These are phyloP conservation scores for Lycaena phlaeas DNA, from an alignment of 2,888 invertebrate genomes.

Conservation along the genomic window DNA sequence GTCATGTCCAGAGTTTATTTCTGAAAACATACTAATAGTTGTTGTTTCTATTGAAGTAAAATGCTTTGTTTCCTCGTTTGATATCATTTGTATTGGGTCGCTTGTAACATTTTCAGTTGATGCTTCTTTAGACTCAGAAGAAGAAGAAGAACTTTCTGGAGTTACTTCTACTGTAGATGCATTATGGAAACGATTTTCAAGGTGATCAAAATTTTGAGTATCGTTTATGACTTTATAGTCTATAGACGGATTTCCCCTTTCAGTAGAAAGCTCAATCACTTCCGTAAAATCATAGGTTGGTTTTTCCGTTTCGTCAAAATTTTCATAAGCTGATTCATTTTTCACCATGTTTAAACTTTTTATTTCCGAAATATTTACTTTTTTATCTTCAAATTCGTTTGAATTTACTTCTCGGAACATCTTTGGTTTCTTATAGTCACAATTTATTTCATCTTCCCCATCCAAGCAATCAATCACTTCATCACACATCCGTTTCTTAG, in stretches of 20 bases:
- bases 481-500: conserved; percentile 78
- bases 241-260: background rate
- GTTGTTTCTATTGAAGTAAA: background rate
- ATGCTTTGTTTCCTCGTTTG: background rate
- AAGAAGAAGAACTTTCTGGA: background rate
- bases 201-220: background rate
- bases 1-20: too few species aligned
- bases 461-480: conserved; percentile 82
- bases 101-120: conserved; percentile 1
- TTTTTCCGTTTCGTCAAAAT: too few species aligned
- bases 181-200: background rate
- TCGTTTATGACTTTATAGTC: background rate
- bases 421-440: conserved; percentile 41
- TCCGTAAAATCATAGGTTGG: background rate
- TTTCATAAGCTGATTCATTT: background rate
- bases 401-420: background rate
- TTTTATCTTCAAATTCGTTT: background rate
- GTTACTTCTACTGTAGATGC: background rate
- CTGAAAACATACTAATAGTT: background rate
- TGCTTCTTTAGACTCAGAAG: background rate
- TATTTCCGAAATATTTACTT: background rate
- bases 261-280: background rate
- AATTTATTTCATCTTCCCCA: conserved; percentile 86
- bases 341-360: background rate
- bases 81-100: background rate